A percentile compares a stretch with the other conserved stretches of the same genome.
Conservation (phyloP, 2,888 invertebrate genomes). For the Xestia xanthographa region DNA sequence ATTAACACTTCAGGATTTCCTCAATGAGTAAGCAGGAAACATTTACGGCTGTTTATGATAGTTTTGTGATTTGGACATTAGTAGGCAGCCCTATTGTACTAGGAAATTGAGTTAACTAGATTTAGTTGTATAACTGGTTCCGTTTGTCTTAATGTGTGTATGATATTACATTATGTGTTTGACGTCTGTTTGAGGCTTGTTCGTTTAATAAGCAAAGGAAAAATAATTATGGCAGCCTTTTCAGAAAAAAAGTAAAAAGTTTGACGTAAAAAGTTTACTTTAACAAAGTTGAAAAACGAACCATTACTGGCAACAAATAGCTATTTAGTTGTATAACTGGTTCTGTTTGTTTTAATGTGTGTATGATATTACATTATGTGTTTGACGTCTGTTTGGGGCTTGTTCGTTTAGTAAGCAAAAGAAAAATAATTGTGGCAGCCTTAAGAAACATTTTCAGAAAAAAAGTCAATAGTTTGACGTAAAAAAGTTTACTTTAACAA, state of each 20-base stretch:
- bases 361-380: background rate
- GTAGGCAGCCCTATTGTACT: background rate
- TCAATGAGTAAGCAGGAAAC: background rate
- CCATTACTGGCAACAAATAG: conserved; percentile 17
- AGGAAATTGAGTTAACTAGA: background rate
- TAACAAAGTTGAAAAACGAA: background rate
- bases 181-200: background rate
- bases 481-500: background rate
- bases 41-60: background rate
- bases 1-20: background rate
- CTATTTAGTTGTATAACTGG: too few species aligned
- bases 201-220: background rate
- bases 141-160: background rate
- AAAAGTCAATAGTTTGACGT: background rate
- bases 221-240: background rate
- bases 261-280: background rate
- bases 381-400: background rate
- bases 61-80: background rate
- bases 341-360: background rate
- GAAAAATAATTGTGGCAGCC: background rate
- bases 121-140: background rate
- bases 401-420: background rate
- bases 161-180: background rate
- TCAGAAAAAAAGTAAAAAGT: background rate
- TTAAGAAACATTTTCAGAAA: background rate